Base-by-base conservation (phyloP, 2,888 invertebrate genomes). In the Diplolepis rosae region DNA sequence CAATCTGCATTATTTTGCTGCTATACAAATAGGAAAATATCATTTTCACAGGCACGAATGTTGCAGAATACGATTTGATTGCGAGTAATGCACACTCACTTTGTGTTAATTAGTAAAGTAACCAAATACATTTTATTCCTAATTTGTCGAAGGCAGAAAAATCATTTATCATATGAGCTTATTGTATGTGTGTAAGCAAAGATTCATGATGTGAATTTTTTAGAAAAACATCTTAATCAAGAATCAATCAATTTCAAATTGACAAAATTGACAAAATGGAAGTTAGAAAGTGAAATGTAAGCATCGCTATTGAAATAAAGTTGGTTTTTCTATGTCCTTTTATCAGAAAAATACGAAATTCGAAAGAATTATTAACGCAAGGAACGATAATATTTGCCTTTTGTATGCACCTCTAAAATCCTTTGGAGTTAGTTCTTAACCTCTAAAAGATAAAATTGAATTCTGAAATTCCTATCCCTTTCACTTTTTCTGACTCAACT, bases 271-370 rank as follows among this genome's bases (percentile, higher is more conserved):
- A n/a, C 11, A 35, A 35, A n/a, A 56, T 18, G 7, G 13, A 18
- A 56, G 18, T 45, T 45, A 2, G 18, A 45, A 3, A 6, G 15
- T 13, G 7, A 35, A 61, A 61, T 35, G 24, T 39, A 61, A 45
- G 24, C 61, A 61, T 22, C 24, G 5, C 22, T 22, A 6, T 13
- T 13, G 39, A 61, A 61, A 11, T 22, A 3, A n/a, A 24, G n/a
- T 30, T 30, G 35, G 18, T 61, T 54, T 61, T 61, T 61, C 39
- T 24, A 22, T 39, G 32, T 61, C 39, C 35, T 35, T 61, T 61
- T 61, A 61, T 61, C 22, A 61, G 22, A 24, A 39, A 39, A 39
- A 39, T 39, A 39, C n/a, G 61, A 27, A 35, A n/a, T 6, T 22
- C 6, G 18, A 22, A n/a, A 39, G 39, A 24, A 61, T 39, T 61